Conservation (phyloP, 92 coral and sea anemone species). For the Epizoanthus illoricatus region DNA sequence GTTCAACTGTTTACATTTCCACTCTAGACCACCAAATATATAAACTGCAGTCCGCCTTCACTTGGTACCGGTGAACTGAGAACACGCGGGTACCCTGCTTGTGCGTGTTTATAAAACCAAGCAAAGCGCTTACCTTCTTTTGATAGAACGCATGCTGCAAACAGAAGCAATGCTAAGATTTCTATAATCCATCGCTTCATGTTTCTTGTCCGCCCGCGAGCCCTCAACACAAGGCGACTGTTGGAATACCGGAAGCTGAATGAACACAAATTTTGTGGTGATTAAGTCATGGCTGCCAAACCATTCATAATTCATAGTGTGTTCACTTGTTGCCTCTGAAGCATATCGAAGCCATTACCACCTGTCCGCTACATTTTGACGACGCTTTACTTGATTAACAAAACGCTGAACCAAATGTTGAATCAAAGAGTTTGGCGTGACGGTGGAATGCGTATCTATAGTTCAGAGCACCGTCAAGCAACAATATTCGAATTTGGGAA, state of each 20-base stretch:
- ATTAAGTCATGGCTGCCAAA: background rate
- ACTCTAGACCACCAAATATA: too few species aligned
- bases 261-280: conserved; percentile 6
- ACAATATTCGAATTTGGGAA: too few species aligned
- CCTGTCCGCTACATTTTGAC: background rate
- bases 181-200: background rate
- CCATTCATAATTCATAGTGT: conserved; percentile 17
- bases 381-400: background rate
- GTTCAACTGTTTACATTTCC: too few species aligned
- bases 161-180: conserved; percentile 3
- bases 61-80: background rate
- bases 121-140: conserved; percentile 7
- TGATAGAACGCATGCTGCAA: background rate
- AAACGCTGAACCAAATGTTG: too few species aligned
- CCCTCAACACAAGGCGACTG: conserved; percentile 3
- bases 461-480: too few species aligned
- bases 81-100: background rate
- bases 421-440: too few species aligned
- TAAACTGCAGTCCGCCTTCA: background rate
- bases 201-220: background rate
- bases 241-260: background rate
- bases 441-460: too few species aligned
- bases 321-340: background rate
- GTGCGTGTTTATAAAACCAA: background rate
- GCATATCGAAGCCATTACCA: background rate